These are phyloP conservation scores for Crotalus horridus DNA, from an alignment of 2,113 vertebrate genomes.

Conservation along the genomic window DNA sequence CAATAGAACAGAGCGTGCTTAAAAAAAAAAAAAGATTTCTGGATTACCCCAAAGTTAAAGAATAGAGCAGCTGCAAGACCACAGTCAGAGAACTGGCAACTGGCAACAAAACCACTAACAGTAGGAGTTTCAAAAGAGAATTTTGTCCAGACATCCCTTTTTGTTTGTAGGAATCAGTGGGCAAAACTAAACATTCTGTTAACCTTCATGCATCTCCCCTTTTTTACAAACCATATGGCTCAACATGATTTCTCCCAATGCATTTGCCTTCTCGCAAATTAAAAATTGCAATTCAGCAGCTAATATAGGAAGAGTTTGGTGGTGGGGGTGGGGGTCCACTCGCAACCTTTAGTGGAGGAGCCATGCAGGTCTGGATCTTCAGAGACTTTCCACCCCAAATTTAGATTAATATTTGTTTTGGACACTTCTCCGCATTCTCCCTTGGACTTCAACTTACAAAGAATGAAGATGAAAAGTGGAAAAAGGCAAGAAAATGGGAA, in stretches of 20 bases:
- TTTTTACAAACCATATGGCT: not conserved
- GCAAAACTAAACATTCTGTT: not conserved
- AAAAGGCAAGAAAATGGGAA: not conserved
- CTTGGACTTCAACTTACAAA: not conserved
- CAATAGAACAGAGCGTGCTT: not conserved
- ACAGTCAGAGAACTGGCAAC: not conserved
- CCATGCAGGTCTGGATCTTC: not conserved
- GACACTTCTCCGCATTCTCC: not conserved
- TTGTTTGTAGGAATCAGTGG: not conserved
- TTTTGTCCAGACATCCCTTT: not conserved
- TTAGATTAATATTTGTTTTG: not conserved
- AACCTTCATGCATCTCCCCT: not conserved
- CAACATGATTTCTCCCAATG: not conserved
- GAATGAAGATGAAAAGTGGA: not conserved
- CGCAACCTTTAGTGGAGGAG: not conserved
- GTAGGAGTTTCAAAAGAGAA: not conserved
- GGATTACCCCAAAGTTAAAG: not conserved
- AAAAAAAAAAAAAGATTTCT: not conserved
- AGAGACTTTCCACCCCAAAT: not conserved
- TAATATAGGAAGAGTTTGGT: not conserved
- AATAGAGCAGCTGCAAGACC: conserved; percentile 2
- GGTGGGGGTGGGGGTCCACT: not conserved
- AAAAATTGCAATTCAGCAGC: not conserved
- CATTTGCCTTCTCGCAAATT: not conserved
- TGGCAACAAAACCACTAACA: not conserved